phyloP scores from a whole-genome alignment of 2,797 vertebrate genomes.

The Melanotaenia boesemani region DNA sequence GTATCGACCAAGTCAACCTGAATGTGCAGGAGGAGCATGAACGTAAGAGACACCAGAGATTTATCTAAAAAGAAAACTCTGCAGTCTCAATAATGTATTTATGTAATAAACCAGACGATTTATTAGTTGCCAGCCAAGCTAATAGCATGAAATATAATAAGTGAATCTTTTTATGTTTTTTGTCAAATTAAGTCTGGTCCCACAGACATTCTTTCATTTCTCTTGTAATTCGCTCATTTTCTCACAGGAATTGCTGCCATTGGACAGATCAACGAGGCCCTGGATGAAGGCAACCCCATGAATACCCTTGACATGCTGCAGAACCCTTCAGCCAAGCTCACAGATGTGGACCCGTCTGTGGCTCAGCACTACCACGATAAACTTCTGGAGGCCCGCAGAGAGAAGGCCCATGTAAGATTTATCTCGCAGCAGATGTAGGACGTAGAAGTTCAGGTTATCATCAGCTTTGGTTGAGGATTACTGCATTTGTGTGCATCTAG shows the following conservation, averaged over 20 bases:
- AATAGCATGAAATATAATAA: not conserved
- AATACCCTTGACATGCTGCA: constrained; percentile 92
- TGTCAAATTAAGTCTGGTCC: not conserved
- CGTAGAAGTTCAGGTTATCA: not conserved
- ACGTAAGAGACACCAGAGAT: constrained; percentile 81
- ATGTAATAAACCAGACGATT: not conserved
- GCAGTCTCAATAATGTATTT: not conserved
- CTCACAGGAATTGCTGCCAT: constrained; percentile 94
- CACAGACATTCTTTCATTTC: not conserved
- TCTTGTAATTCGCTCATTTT: not conserved
- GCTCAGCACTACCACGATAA: constrained; percentile 98
- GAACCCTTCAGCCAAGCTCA: constrained; percentile 92
- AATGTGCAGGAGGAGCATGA: constrained; percentile 93
- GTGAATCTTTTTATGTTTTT: not conserved
- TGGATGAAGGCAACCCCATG: constrained; percentile 90
- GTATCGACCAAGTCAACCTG: constrained; percentile 91
- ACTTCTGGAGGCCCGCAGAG: constrained; percentile 91
- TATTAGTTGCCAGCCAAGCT: not conserved
- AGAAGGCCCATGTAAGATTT: constrained; percentile 94
- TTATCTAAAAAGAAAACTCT: not conserved
- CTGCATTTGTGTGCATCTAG: constrained; percentile 9
- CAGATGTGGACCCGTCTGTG: constrained; percentile 87
- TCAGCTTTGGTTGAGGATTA: not conserved
- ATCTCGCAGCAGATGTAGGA: not conserved
- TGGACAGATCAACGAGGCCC: constrained; percentile 94